A percentile compares a stretch with the other conserved stretches of the same genome.
phyloP scores from a whole-genome alignment of 2,888 invertebrate genomes.

The Tromatobia lineatoria region DNA sequence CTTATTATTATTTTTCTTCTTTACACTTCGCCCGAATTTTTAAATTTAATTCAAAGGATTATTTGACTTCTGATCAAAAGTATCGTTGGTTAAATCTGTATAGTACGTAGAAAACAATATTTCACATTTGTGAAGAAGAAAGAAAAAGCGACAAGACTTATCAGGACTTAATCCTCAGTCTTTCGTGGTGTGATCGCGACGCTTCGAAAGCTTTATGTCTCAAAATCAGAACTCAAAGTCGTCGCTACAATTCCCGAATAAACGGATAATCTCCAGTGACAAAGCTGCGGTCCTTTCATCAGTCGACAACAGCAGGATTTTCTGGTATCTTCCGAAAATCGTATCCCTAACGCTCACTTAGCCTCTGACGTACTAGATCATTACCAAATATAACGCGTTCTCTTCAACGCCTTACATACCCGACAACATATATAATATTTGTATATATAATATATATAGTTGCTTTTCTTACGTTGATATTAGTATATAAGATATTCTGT shows the following conservation, averaged over 20 bases:
- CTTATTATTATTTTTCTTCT: conserved; percentile 14
- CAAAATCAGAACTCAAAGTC: not conserved
- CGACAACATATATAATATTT: conserved; percentile 67
- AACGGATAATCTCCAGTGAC: not conserved
- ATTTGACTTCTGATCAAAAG: conserved; percentile 8
- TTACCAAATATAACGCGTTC: conserved; percentile 68
- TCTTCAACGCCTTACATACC: conserved; percentile 57
- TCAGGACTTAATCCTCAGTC: conserved; percentile 19
- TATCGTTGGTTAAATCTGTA: conserved; percentile 19
- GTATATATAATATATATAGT: conserved; percentile 68
- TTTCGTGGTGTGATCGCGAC: conserved; percentile 7
- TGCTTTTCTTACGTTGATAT: conserved; percentile 73
- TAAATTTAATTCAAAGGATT: conserved; percentile 38
- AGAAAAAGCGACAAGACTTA: conserved; percentile 27
- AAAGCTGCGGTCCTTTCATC: not conserved
- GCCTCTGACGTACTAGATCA: conserved; percentile 70
- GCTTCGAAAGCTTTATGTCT: conserved; percentile 13
- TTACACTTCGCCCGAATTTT: conserved; percentile 22
- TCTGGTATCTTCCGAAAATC: conserved; percentile 28
- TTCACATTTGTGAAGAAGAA: conserved; percentile 17
- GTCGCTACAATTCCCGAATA: not conserved
- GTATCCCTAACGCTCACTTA: conserved; percentile 48
- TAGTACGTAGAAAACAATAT: conserved; percentile 30
- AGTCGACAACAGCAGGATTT: conserved; percentile 13
- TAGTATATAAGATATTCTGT: conserved; percentile 77